These are phyloP conservation scores for Apostichopus japonicus DNA, from an alignment of 35 echinoderm and acorn worm genomes.

Conservation along the genomic window DNA sequence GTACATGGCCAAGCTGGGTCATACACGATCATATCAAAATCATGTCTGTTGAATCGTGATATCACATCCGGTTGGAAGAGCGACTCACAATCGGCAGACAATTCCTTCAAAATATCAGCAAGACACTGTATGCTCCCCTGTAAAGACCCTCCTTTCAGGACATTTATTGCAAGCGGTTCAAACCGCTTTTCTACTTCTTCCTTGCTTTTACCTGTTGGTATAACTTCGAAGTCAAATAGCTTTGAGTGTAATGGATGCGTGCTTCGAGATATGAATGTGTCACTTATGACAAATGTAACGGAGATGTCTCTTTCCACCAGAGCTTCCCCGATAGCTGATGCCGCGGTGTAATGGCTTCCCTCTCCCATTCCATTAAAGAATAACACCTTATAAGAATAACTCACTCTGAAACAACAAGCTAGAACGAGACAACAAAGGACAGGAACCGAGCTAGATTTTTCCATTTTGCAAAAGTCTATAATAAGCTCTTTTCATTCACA, in stretches of 20 bases:
- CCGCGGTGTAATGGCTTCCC: conserved; percentile 67
- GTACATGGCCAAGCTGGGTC: conserved; percentile 63
- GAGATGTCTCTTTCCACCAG: conserved; percentile 53
- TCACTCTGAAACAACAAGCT: not conserved
- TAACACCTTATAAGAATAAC: conserved; percentile 5
- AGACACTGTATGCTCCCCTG: not conserved
- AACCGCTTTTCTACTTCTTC: conserved; percentile 28
- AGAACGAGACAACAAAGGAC: not conserved
- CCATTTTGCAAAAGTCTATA: no score
- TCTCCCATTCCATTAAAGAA: conserved; percentile 59
- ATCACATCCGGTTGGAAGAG: not conserved
- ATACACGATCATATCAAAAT: conserved; percentile 56
- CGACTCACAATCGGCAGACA: not conserved
- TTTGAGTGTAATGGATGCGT: conserved; percentile 54
- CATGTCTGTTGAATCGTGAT: not conserved
- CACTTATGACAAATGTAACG: conserved; percentile 61
- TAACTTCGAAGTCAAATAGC: conserved; percentile 49
- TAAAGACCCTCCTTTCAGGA: not conserved
- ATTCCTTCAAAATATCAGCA: not conserved
- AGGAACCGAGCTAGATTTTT: no score
- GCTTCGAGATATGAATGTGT: conserved; percentile 36
- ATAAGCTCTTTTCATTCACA: no score
- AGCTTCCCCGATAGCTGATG: conserved; percentile 46
- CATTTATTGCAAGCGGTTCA: not conserved
- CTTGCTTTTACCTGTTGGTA: not conserved